A percentile compares a stretch with the other conserved stretches of the same genome.
These are phyloP conservation scores for Rhodinocichla rosea DNA, from an alignment of 2,113 vertebrate genomes.

Conservation along the genomic window DNA sequence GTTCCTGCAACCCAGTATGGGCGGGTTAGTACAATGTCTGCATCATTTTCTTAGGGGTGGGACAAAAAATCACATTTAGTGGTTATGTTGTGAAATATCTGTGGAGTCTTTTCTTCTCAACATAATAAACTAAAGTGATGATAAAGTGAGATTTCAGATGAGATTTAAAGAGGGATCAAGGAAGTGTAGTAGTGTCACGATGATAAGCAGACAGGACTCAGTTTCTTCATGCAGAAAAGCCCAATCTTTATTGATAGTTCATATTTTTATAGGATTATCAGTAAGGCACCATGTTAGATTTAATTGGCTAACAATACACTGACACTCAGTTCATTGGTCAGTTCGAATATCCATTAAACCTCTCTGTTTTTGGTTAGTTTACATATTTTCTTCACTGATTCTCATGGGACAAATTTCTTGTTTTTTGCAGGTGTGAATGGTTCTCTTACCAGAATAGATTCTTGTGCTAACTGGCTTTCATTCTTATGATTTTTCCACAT, in stretches of 20 bases:
- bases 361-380: neutral
- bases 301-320: neutral
- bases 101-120: neutral
- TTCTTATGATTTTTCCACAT: neutral
- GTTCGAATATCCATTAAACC: neutral
- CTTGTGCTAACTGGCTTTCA: neutral
- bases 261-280: neutral
- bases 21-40: neutral
- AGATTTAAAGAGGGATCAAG: neutral
- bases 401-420: neutral
- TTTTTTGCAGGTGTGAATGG: neutral
- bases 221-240: neutral
- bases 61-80: neutral
- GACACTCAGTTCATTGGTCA: neutral
- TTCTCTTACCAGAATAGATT: neutral
- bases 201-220: neutral
- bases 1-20: neutral
- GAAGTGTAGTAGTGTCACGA: neutral
- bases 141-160: neutral
- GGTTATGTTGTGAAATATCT: neutral
- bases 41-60: fast-evolving
- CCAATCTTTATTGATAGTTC: neutral
- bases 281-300: neutral
- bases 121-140: fast-evolving
- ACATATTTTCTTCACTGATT: neutral